These are phyloP conservation scores for Cistogaster globosa DNA, from an alignment of 2,888 invertebrate genomes.

Conservation along the genomic window DNA sequence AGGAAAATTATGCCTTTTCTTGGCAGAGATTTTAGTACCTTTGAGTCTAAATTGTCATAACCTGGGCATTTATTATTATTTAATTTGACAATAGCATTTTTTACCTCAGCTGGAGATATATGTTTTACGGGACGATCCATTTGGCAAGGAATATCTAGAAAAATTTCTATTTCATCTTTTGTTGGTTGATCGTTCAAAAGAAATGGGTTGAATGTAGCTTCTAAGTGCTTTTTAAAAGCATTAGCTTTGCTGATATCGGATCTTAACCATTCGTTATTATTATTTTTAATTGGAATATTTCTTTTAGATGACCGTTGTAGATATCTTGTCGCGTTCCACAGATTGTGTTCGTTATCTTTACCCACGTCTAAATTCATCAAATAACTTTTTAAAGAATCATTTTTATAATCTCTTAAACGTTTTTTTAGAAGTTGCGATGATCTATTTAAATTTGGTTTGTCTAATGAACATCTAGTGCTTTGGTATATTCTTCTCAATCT, in stretches of 20 bases:
- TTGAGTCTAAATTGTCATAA: slow-evolving; percentile 16
- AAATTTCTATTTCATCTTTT: too few relatives aligned
- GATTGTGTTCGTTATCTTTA: not conserved
- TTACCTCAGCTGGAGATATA: too few relatives aligned
- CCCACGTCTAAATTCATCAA: not conserved
- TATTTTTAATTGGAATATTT: slow-evolving; percentile 17
- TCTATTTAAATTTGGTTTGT: slow-evolving; percentile 19
- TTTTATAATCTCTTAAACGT: slow-evolving; percentile 25
- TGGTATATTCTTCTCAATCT: slow-evolving; percentile 22
- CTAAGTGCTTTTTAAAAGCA: slow-evolving; percentile 9
- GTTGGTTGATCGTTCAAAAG: not conserved
- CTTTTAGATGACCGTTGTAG: slow-evolving; percentile 14
- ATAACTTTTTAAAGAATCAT: not conserved
- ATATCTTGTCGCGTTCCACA: slow-evolving; percentile 2
- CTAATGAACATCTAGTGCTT: slow-evolving; percentile 17
- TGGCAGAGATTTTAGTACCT: not conserved
- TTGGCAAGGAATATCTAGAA: too few relatives aligned
- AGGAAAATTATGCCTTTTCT: too few relatives aligned
- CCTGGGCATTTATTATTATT: slow-evolving; percentile 9
- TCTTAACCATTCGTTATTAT: slow-evolving; percentile 19
- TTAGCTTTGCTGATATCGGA: slow-evolving; percentile 10
- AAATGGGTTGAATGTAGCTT: slow-evolving; percentile 20
- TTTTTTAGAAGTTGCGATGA: not conserved
- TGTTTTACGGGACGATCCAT: too few relatives aligned
- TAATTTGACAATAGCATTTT: not conserved